phyloP scores from a whole-genome alignment of 2,888 invertebrate species.

The Plebejus anna region DNA sequence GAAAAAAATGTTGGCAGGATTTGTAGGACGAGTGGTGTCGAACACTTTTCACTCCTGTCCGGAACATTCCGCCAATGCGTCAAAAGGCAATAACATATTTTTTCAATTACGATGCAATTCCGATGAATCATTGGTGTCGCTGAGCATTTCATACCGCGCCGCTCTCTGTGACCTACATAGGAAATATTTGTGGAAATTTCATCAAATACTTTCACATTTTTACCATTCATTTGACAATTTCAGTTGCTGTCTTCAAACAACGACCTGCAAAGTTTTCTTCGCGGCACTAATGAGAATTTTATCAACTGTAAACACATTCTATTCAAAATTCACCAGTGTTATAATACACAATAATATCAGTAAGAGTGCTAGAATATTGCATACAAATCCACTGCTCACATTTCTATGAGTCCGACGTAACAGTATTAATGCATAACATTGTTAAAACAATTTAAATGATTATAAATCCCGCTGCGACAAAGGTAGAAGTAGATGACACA shows the following conservation, averaged over 20 bases:
- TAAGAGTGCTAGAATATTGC: not conserved
- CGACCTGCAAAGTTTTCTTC: not conserved
- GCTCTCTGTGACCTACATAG: constrained; percentile 60
- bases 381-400: not conserved
- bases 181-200: constrained; percentile 65
- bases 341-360: not conserved
- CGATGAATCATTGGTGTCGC: constrained; percentile 70
- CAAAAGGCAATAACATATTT: constrained; percentile 75
- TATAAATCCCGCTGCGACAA: constrained; percentile 25
- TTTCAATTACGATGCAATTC: constrained; percentile 75
- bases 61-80: constrained; percentile 61
- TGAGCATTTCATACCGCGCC: constrained; percentile 55
- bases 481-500: constrained; percentile 27
- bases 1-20: constrained; percentile 22
- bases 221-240: constrained; percentile 37
- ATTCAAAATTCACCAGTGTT: not conserved
- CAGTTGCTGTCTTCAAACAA: not conserved
- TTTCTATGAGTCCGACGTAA: not conserved
- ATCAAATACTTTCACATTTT: constrained; percentile 51
- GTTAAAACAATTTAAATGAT: constrained; percentile 23
- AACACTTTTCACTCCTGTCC: constrained; percentile 35
- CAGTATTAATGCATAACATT: constrained; percentile 2
- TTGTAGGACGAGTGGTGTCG: constrained; percentile 10
- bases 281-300: too few species aligned
- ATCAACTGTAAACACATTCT: not conserved